Base-by-base conservation (phyloP, 2,888 invertebrate species). In the Metalampra italica region DNA sequence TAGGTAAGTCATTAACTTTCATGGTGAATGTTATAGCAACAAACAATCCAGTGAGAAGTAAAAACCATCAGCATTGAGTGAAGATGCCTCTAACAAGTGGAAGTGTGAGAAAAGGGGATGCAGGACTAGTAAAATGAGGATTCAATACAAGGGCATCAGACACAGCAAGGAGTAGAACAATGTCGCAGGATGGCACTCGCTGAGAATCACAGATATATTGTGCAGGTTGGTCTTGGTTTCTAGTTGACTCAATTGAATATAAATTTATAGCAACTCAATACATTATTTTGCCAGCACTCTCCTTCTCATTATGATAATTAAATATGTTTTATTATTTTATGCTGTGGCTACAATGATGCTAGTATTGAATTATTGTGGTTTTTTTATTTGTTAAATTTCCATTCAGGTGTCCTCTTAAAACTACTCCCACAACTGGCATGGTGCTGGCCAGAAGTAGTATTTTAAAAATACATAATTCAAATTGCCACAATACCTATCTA, bases 161-260 rank as follows among this genome's bases (percentile, higher is more conserved):
- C 62, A 57, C 60, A 60, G 55, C 51, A 64, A 68, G 70, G 68
- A 71, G 65, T 75, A 81, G 71, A 71, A 84, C 72, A 78, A 86
- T 85, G 84, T 73, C 81, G 75, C 82, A 91, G 78, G 73, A 91
- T 91, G 91, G 90, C 91, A 78, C 83, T 87, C 71, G 79, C 89
- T 79, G 92, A 92, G 74, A 92, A 91, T 86, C 92, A 91, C 78
- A 90, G 93, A 74, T 92, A 92, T 83, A 93, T 94, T 78, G 93
- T 94, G 64, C 95, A 96, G 92, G 96, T 96, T 57, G 74, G 82
- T 82, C 52, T 51, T 50, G 32, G 51, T 53, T 56, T 51, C 38
- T 12, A 22, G 22, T 22, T 41, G 9, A 29, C n/a, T n/a, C 40
- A 40, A 22, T n/a, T 40, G 9, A 4, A 37, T 41, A 4, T 47